Conservation (phyloP, 2,888 invertebrate genomes). For the Marronus borbonicus region DNA sequence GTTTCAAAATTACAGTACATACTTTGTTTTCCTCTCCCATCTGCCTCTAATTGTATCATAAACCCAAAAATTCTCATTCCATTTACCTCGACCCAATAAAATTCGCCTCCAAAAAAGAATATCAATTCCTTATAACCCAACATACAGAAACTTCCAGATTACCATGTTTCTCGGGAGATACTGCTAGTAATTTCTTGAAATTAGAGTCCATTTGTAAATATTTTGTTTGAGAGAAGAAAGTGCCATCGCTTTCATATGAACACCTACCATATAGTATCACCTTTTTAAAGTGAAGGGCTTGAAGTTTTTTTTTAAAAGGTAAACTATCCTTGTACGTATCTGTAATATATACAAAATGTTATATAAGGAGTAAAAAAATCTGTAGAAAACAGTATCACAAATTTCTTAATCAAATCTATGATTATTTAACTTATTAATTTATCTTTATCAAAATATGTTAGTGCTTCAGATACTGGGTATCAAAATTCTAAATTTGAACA, state of each 20-base stretch:
- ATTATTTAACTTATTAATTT: too few species aligned
- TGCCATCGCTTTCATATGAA: not conserved
- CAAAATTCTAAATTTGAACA: too few species aligned
- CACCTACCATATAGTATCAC: constrained; percentile 57
- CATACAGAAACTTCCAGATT: constrained; percentile 53
- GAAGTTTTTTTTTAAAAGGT: not conserved
- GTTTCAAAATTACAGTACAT: constrained; percentile 27
- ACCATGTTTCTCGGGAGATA: constrained; percentile 56
- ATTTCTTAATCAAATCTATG: too few species aligned
- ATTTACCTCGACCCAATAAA: constrained; percentile 62
- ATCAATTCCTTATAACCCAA: constrained; percentile 65
- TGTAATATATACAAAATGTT: not conserved
- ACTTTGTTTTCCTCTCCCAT: constrained; percentile 64
- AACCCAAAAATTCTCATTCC: constrained; percentile 66
- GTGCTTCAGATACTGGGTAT: too few species aligned
- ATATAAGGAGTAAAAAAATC: too few species aligned
- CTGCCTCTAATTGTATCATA: constrained; percentile 63
- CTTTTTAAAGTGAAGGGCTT: constrained; percentile 48
- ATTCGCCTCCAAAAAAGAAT: constrained; percentile 67
- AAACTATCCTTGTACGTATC: not conserved
- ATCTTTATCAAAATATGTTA: too few species aligned
- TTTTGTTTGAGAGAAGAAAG: not conserved
- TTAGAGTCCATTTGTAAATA: constrained; percentile 50
- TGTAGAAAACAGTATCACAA: too few species aligned
- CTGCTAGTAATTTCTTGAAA: constrained; percentile 53